These are phyloP conservation scores for Nylanderia fulva DNA, from an alignment of 1,140 invertebrate species.

Conservation along the genomic window DNA sequence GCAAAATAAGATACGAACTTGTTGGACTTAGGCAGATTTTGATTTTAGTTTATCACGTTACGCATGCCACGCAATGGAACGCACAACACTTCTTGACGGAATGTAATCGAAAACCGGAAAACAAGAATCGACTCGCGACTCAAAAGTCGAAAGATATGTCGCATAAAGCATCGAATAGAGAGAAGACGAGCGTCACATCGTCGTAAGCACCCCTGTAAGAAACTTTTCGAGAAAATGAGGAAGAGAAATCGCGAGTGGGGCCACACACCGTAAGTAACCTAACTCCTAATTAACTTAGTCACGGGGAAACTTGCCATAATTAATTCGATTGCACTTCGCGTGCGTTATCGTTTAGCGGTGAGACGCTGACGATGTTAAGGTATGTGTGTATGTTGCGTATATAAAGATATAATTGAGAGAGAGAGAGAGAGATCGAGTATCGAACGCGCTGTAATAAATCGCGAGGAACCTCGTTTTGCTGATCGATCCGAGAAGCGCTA, in stretches of 20 bases:
- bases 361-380: not conserved
- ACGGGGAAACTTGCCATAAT: constrained; percentile 69
- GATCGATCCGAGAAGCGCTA: constrained; percentile 26
- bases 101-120: constrained; percentile 1
- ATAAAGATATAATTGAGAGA: not conserved
- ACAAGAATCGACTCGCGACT: constrained; percentile 30
- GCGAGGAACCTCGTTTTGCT: not conserved
- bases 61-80: not conserved
- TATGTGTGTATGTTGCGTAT: not conserved
- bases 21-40: constrained; percentile 13
- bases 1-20: not conserved
- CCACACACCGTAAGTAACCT: constrained; percentile 76
- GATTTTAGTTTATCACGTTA: constrained; percentile 14
- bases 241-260: constrained; percentile 72
- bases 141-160: not conserved
- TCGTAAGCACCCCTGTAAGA: constrained; percentile 54
- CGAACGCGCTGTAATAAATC: constrained; percentile 14
- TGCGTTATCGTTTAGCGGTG: constrained; percentile 26
- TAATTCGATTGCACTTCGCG: constrained; percentile 62
- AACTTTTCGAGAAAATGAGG: not conserved
- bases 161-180: not conserved
- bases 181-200: not conserved
- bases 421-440: too few species aligned
- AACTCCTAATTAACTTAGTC: constrained; percentile 75
- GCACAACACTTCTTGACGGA: constrained; percentile 5